These are phyloP conservation scores for Tursiops truncatus DNA, from an alignment of 2,113 vertebrate species.

Conservation along the genomic window DNA sequence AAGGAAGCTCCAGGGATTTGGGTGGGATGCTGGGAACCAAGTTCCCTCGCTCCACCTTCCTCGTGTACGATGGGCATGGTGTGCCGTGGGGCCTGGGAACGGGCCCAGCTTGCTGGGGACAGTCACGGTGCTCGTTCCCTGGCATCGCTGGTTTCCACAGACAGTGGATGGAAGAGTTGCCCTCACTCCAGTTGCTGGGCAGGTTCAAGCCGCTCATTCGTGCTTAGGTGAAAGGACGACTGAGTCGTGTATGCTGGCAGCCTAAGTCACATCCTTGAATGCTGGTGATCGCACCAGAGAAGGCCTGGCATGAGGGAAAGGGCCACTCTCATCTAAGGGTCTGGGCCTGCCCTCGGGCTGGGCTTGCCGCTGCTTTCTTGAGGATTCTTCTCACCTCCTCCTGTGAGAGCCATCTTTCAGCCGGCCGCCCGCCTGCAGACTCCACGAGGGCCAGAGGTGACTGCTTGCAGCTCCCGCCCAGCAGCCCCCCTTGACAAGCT, in stretches of 20 bases:
- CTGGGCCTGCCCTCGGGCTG: background rate
- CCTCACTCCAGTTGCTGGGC: background rate
- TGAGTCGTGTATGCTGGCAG: background rate
- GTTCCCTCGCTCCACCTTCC: accelerated
- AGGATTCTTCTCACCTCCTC: background rate
- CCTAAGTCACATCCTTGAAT: too few relatives aligned
- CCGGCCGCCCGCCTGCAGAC: accelerated
- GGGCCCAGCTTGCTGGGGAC: too few relatives aligned
- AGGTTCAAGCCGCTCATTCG: background rate
- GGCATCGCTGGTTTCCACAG: accelerated
- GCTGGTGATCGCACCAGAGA: background rate
- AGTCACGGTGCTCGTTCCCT: accelerated
- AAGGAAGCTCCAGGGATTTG: background rate
- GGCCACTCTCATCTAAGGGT: too few relatives aligned
- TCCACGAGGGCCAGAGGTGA: background rate
- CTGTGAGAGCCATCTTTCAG: background rate
- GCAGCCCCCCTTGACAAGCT: background rate
- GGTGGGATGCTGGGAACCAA: background rate
- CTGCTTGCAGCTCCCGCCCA: background rate
- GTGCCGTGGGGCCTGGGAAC: too few relatives aligned
- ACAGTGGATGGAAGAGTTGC: background rate
- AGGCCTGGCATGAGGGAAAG: background rate
- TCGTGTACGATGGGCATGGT: accelerated
- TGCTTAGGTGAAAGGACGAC: background rate
- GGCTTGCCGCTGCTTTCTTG: background rate